Evolutionary conservation across 1,140 invertebrate genomes (phyloP), one percentile per base, ranked within the genome.

Genomic region (Telenomus remus): DNA sequence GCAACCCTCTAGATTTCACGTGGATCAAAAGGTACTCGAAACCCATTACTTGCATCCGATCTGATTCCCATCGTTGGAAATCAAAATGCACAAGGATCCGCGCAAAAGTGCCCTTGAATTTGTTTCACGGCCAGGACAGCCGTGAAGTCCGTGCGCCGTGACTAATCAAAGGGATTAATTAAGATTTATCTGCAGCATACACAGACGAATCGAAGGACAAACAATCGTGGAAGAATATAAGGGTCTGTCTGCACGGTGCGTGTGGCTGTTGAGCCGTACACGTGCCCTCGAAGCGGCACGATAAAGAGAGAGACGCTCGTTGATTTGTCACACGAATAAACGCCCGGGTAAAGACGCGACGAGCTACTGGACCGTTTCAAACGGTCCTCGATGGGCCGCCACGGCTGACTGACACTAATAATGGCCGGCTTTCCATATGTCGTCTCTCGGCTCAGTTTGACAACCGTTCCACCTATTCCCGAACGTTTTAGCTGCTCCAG

Each of bases 241-340:
- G 68, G 68, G 68, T 55, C 43, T 35, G 55, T 48, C 42, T 44
- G 50, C 14, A 15, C 19, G 14, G 34, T 35, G 12, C 27, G 4
- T 50, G 19, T 37, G 37, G 13, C 33, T 46, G 39, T 61, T 44
- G 49, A 64, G 19, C 19, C 39, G 13, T 50, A 57, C 69, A 64
- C 69, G 69, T 72, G 69, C 37, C 49, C 16, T 53, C 53, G 43
- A 65, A 60, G 27, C 37, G 50, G 34, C 37, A 44, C 54, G 55
- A 60, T 73, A 61, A 73, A 73, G 66, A 73, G 55, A 73, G 70
- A 61, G 61, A 65, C 70, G 61, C 70, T 64, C 70, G 70, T 61
- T 73, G 70, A 73, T 73, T 73, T 66, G 70, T 73, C 70, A 73
- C 70, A 61, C 70, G 69, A 73, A 73, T 66, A 73, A 73, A 73